A percentile compares a stretch with the other conserved stretches of the same genome.
Conservation (phyloP, 2,888 invertebrate genomes). For the Kryphioiulus occultus region DNA sequence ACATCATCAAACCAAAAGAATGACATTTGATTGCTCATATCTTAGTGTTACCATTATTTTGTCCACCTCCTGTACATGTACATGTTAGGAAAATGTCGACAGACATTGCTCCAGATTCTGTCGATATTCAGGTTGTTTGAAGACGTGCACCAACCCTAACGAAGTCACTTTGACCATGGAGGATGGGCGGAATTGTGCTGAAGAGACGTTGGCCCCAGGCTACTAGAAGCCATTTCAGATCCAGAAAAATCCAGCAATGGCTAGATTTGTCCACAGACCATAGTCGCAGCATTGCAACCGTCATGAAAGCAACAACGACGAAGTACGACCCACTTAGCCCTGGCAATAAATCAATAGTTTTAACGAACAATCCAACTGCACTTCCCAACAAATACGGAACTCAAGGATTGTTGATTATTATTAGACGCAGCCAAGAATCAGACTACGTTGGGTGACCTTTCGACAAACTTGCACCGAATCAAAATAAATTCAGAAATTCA, state of each 20-base stretch:
- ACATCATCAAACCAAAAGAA: too few relatives aligned
- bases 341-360: not conserved
- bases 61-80: too few relatives aligned
- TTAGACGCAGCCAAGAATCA: not conserved
- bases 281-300: not conserved
- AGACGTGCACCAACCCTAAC: not conserved
- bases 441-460: not conserved
- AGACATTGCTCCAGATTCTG: too few relatives aligned
- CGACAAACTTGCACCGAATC: too few relatives aligned
- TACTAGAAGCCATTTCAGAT: too few relatives aligned
- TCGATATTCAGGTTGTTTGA: too few relatives aligned
- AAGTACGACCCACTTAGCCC: not conserved
- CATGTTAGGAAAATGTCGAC: too few relatives aligned
- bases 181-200: not conserved
- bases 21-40: too few relatives aligned
- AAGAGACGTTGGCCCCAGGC: not conserved
- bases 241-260: too few relatives aligned
- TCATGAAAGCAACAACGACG: too few relatives aligned
- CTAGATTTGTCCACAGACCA: not conserved
- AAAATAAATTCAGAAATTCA: too few relatives aligned
- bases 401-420: not conserved
- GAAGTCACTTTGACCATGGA: not conserved
- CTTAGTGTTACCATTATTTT: too few relatives aligned
- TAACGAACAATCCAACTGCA: not conserved
- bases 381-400: not conserved